These are phyloP conservation scores for Pimephales promelas DNA, from an alignment of 2,113 vertebrate species.

Conservation along the genomic window DNA sequence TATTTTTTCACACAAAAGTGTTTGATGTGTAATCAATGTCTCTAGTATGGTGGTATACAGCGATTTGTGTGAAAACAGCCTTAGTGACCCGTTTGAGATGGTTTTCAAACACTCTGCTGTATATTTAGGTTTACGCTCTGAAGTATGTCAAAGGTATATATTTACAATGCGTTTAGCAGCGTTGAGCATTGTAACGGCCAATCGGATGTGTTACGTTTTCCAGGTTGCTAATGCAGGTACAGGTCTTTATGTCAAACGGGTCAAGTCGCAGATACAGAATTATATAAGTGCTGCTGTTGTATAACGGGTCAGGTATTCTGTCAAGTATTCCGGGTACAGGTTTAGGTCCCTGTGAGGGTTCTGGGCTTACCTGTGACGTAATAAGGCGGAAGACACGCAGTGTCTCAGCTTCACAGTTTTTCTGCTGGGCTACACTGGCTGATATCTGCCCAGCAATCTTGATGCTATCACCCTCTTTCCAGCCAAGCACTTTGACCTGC, in stretches of 20 bases:
- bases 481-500: slow-evolving; percentile 97
- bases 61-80: background rate
- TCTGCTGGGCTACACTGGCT: slow-evolving; percentile 94
- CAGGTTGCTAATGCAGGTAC: no score
- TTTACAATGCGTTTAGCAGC: no score
- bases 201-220: no score
- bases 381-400: slow-evolving; percentile 95
- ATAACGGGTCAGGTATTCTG: no score
- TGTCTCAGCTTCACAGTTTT: slow-evolving; percentile 96
- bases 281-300: no score
- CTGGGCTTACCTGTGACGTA: slow-evolving; percentile 88
- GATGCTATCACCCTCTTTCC: slow-evolving; percentile 96
- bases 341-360: background rate
- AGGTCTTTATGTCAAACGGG: no score
- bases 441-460: slow-evolving; percentile 96
- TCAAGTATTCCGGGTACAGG: no score
- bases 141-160: no score
- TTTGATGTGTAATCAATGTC: background rate
- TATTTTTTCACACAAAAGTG: background rate
- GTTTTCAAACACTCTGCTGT: background rate
- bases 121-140: no score
- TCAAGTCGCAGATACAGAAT: no score
- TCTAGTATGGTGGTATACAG: background rate
- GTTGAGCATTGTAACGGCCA: no score
- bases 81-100: background rate